phyloP scores from a whole-genome alignment of 2,888 invertebrate species.

The Coleophora deauratella region DNA sequence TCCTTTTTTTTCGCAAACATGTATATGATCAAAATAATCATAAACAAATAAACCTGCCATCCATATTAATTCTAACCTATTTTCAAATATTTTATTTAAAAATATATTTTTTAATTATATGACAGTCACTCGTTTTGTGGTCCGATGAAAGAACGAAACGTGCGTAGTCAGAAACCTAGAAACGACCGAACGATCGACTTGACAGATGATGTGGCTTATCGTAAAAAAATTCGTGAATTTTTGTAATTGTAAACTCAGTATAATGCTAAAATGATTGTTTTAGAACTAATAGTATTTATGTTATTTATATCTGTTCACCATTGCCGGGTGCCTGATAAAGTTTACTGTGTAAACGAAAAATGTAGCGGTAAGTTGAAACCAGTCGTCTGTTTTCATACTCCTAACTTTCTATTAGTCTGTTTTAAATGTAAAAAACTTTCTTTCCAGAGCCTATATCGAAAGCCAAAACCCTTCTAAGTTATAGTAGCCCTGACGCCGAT shows the following conservation, averaged over 20 bases:
- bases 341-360: conserved; percentile 80
- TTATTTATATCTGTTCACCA: conserved; percentile 44
- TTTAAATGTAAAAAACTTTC: conserved; percentile 9
- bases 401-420: conserved; percentile 24
- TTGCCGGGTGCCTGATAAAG: conserved; percentile 77
- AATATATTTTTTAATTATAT: no score
- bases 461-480: conserved; percentile 74
- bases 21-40: no score
- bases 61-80: no score
- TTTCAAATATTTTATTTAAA: no score
- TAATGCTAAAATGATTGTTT: conserved; percentile 64
- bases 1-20: no score
- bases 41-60: no score
- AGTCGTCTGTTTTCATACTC: conserved; percentile 25
- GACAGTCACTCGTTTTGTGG: no score
- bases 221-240: conserved; percentile 44
- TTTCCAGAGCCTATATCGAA: conserved; percentile 76
- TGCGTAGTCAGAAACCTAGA: not conserved
- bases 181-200: conserved; percentile 39
- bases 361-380: conserved; percentile 76
- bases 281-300: conserved; percentile 52
- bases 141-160: no score
- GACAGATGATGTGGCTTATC: conserved; percentile 73
- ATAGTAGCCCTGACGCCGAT: conserved; percentile 68
- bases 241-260: conserved; percentile 37